Conservation (phyloP, 2,888 invertebrate species). For the Rotaria socialis region DNA sequence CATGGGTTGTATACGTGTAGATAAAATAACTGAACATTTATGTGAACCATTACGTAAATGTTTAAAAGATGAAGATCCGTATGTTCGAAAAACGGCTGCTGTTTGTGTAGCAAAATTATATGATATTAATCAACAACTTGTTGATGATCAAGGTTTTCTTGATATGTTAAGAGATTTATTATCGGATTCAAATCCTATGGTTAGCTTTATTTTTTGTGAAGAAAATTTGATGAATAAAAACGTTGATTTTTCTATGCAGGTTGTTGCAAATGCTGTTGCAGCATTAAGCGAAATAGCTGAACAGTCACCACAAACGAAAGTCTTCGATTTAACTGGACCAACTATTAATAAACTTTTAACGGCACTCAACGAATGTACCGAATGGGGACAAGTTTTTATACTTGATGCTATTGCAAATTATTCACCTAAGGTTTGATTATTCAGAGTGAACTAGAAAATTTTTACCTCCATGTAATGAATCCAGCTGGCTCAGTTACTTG, state of each 20-base stretch:
- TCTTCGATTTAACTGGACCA: slow-evolving; percentile 92
- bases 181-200: slow-evolving; percentile 99
- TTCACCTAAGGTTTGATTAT: slow-evolving; percentile 79
- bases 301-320: slow-evolving; percentile 84
- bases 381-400: slow-evolving; percentile 98
- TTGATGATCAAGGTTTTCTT: slow-evolving; percentile 84
- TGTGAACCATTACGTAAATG: slow-evolving; percentile 88
- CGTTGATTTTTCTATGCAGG: background rate
- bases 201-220: background rate
- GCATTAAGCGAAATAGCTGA: slow-evolving; percentile 97
- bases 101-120: slow-evolving; percentile 99
- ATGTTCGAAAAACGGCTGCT: slow-evolving; percentile 85
- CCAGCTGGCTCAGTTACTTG: too few species aligned
- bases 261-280: slow-evolving; percentile 97
- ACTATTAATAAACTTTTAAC: slow-evolving; percentile 96
- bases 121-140: slow-evolving; percentile 76
- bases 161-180: slow-evolving; percentile 91
- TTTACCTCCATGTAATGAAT: too few species aligned
- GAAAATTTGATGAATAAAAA: too few species aligned
- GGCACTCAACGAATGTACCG: slow-evolving; percentile 96
- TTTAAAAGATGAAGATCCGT: slow-evolving; percentile 61
- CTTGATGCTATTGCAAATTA: slow-evolving; percentile 94
- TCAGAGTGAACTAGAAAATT: too few species aligned
- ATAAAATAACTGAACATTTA: slow-evolving; percentile 97
- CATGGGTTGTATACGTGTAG: slow-evolving; percentile 98